Evolutionary conservation across 2,797 vertebrate species (phyloP), one percentile per base, ranked within the genome.

Genomic region (Xiphophorus birchmanni): DNA sequence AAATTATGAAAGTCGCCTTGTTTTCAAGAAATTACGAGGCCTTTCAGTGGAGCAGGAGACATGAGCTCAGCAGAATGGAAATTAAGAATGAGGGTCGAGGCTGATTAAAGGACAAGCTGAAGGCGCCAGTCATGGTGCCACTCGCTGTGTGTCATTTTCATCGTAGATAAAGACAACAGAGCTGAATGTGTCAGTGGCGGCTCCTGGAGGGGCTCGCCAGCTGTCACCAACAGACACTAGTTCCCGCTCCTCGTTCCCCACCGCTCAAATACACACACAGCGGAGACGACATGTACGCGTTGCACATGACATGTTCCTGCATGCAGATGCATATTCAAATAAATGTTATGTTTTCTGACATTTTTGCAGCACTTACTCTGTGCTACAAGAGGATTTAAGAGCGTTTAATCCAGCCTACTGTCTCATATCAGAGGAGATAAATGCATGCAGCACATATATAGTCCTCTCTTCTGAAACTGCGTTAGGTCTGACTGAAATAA

Each of bases 191-290:
- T 87, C 90, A 89, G 79, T 63, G 81, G 74, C 73, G 67, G 76
- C 80, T 80, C 77, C 76, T 77, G 79, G 73, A 87, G 83, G 84
- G 82, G 79, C 80, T 84, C 11, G 29, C 80, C 85, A 88, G 90
- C 90, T 92, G 90, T 87, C 90, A 92, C 80, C 73, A 48, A 83
- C 80, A 88, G 75, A 88, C 89, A 91, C 84, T 71, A 71, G 81
- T 75, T 77, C 65, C 65, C 0, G 18, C 78, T 81, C 45, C 37
- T 6, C 5, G 37, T 40, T 40, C 50, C 45, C 54, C 44, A 52
- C 80, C 17, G 1, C 80, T 45, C 69, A 63, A 50, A 56, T 71
- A 23, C 67, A 45, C 65, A 80, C 7, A 44, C 37, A 45, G 42
- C 69, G 1, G 69, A 72, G 69, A 26, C 29, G 69, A 45, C 5